Evolutionary conservation across 2,113 vertebrate genomes (phyloP).

Genomic region (Microtus richardsoni): DNA sequence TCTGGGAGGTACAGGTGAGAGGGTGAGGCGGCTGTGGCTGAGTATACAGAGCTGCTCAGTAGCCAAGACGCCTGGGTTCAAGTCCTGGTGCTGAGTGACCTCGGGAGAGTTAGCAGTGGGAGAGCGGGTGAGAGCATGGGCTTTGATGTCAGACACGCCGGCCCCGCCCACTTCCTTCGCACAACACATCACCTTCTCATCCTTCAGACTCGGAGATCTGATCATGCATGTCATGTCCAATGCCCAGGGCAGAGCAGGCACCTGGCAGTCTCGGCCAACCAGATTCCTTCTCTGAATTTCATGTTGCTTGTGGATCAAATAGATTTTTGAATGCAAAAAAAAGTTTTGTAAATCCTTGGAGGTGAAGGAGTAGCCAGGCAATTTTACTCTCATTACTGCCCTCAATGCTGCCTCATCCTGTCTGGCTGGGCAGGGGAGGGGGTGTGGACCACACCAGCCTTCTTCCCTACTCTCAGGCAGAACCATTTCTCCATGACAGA

Average conservation of each 20-base stretch:
- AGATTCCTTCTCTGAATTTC: background rate
- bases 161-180: conserved; percentile 50
- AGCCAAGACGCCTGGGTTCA: conserved; percentile 60
- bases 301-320: conserved; percentile 15
- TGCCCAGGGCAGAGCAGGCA: background rate
- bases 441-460: background rate
- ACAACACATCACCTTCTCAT: background rate
- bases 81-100: conserved; percentile 65
- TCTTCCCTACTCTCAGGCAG: conserved; percentile 56
- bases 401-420: conserved; percentile 13
- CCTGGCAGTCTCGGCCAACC: background rate
- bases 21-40: conserved; percentile 43
- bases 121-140: conserved; percentile 29
- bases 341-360: conserved; percentile 35
- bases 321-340: conserved; percentile 21
- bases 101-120: conserved; percentile 43
- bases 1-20: conserved; percentile 69
- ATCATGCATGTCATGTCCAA: conserved; percentile 10
- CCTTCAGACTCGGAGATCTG: conserved; percentile 21
- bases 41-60: conserved; percentile 64
- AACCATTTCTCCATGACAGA: conserved; percentile 88
- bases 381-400: background rate
- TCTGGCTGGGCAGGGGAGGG: conserved; percentile 51
- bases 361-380: background rate
- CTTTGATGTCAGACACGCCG: conserved; percentile 41